Base-by-base conservation (phyloP, 1,140 invertebrate species). In the Teleopsis dalmanni region DNA sequence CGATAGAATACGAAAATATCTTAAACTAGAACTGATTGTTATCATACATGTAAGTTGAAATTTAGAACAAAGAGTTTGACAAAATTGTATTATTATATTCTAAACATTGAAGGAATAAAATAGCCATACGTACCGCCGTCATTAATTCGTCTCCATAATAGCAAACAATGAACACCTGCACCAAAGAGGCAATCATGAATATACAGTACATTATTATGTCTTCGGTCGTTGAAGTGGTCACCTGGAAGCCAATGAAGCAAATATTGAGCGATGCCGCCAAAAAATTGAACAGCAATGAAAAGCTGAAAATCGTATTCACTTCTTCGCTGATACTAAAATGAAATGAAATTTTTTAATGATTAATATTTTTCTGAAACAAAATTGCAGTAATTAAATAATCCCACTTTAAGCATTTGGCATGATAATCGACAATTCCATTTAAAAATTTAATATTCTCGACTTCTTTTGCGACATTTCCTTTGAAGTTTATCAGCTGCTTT, bases 181-280 rank as follows among this genome's bases (percentile, higher is more conserved):
- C 59, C 64, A 66, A 55, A 3, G 64, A 67, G 0, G 64, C 62
- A 54, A 60, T 58, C 5, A 66, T 41, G 25, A 66, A 67, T 4
- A 66, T 67, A 47, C 56, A 56, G 35, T 66, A 67, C 16, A 62
- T 67, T 0, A 66, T 50, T 23, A 66, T 61, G 0, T 59, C 64
- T 35, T 66, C 64, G 1, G 57, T 23, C 2, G 53, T 60, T 1
- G 63, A 62, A 13, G 64, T 59, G 4, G 61, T 67, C 36, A 67
- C 59, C 47, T 67, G 64, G 43, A 67, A 67, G 27, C 61, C 64
- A 5, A 67, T 63, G 36, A 67, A 67, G n/a, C 64, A 67, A 14
- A 67, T 67, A 13, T 60, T 62, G 54, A 62, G 57, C 8, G 64
- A 67, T 16, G 64, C 61, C 43, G 57, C 57, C 27, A 67, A 38